phyloP scores from a whole-genome alignment of 53 echinoderm and acorn worm species.

The Zoroaster sp. region DNA sequence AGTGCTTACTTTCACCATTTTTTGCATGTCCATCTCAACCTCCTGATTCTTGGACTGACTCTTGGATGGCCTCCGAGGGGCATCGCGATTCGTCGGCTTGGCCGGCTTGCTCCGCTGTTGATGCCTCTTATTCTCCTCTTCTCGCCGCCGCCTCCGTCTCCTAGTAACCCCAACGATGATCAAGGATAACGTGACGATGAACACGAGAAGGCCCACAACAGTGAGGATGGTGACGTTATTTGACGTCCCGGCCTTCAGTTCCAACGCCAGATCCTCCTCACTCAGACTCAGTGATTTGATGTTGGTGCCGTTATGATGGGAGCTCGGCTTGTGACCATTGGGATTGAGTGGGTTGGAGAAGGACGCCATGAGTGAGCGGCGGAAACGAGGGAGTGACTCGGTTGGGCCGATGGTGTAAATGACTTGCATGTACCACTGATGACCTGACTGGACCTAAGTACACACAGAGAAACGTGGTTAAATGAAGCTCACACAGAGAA shows the following conservation, averaged over 20 bases:
- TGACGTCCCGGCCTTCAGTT: neutral
- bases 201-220: slow-evolving; percentile 51
- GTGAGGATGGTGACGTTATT: slow-evolving; percentile 36
- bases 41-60: slow-evolving; percentile 36
- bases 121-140: slow-evolving; percentile 13
- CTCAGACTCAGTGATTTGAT: slow-evolving; percentile 82
- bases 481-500: too few species aligned
- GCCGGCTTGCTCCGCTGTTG: neutral
- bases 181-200: slow-evolving; percentile 54
- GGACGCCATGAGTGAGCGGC: slow-evolving; percentile 78
- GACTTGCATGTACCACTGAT: slow-evolving; percentile 99
- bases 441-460: slow-evolving; percentile 89
- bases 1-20: slow-evolving; percentile 90
- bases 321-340: slow-evolving; percentile 42
- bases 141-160: slow-evolving; percentile 39
- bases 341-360: slow-evolving; percentile 60
- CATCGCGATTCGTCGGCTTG: slow-evolving; percentile 48
- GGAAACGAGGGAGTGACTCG: slow-evolving; percentile 66
- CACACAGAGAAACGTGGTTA: too few species aligned
- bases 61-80: neutral
- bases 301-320: slow-evolving; percentile 90
- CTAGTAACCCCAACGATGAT: slow-evolving; percentile 55
- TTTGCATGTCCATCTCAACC: slow-evolving; percentile 88
- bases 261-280: slow-evolving; percentile 24
- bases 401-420: slow-evolving; percentile 95